A percentile compares a stretch with the other conserved stretches of the same genome.
Evolutionary conservation across 2,797 vertebrate genomes (phyloP).

Genomic region (Distichodus sexfasciatus): DNA sequence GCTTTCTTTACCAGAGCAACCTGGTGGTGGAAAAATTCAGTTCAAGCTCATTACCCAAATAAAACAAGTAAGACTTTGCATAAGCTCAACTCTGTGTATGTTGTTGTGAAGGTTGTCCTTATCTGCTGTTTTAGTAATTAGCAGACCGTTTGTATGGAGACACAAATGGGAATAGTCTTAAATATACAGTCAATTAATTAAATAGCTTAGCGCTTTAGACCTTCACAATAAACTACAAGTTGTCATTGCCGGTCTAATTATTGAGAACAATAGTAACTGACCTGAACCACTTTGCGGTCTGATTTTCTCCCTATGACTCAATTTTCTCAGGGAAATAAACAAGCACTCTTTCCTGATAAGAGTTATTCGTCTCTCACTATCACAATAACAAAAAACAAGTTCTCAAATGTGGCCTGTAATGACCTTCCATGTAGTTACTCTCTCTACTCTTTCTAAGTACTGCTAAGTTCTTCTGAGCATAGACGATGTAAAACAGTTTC

Average conservation of each 20-base stretch:
- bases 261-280: not conserved
- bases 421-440: conserved; percentile 1
- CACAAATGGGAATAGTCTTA: not conserved
- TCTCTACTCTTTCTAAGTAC: not conserved
- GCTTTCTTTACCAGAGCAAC: not conserved
- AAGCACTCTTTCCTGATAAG: not conserved
- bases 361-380: not conserved
- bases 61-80: not conserved
- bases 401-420: not conserved
- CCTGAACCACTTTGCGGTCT: not conserved
- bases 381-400: not conserved
- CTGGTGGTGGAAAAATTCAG: not conserved
- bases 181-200: not conserved
- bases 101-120: not conserved
- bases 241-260: not conserved
- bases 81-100: not conserved
- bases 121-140: not conserved
- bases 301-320: conserved; percentile 7
- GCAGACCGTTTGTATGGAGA: not conserved
- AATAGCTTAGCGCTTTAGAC: not conserved
- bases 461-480: too few species aligned
- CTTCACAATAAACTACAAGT: not conserved
- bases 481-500: too few species aligned
- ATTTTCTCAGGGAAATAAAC: conserved; percentile 20
- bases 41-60: not conserved